These are phyloP conservation scores for Morelia viridis DNA, from an alignment of 2,797 vertebrate species.

Conservation along the genomic window DNA sequence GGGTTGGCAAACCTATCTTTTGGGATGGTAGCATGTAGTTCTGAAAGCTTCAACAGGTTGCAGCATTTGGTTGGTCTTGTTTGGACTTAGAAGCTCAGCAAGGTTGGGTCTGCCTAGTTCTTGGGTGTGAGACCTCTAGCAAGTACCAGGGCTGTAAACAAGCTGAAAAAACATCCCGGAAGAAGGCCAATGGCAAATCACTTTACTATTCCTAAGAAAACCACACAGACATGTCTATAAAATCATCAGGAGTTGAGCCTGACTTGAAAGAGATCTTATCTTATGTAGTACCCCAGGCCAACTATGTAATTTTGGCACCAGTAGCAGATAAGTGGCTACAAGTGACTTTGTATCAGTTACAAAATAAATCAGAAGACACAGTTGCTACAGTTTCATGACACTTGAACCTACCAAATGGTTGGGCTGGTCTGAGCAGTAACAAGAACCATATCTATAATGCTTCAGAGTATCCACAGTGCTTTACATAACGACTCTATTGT, in stretches of 20 bases:
- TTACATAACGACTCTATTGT: background rate
- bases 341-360: background rate
- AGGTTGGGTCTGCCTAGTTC: background rate
- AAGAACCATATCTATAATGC: background rate
- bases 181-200: background rate
- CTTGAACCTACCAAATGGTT: background rate
- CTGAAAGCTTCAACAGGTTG: background rate
- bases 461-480: background rate
- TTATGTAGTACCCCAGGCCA: background rate
- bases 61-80: background rate
- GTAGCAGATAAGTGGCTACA: background rate
- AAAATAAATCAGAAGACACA: background rate
- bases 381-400: background rate
- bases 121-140: background rate
- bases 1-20: background rate
- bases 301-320: background rate
- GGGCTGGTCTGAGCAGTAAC: background rate
- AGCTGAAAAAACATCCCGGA: background rate
- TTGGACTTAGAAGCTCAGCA: background rate
- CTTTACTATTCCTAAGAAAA: background rate
- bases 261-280: background rate
- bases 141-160: background rate
- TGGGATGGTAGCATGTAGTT: background rate
- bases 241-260: background rate
- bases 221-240: background rate